Base-by-base conservation (phyloP, 2,113 vertebrate genomes). In the Apeltes quadracus region DNA sequence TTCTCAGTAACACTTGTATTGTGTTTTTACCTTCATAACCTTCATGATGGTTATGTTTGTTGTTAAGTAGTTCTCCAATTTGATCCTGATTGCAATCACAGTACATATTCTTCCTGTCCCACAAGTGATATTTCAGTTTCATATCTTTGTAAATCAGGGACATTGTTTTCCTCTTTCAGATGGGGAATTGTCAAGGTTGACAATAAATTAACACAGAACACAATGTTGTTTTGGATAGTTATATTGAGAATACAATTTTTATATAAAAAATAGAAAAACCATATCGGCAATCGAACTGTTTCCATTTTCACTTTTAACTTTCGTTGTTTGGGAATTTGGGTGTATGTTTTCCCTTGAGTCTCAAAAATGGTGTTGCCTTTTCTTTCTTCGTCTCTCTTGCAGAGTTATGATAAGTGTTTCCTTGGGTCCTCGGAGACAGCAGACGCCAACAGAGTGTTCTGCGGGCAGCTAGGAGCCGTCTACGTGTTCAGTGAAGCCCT, bases 341-440 rank as follows among this genome's bases (percentile, higher is more conserved):
- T 53, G 4, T 25, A 22, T 61, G 34, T 51, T 22, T 58, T 34
- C 14, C 25, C 64, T n/a, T 44, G n/a, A 43, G 20, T 66, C 23
- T n/a, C 25, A 51, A 66, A 76, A 81, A 53, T 50, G 22, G 57
- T 58, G 32, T 8, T n/a, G 3, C 55, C 53, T 51, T 27, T 70
- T 61, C 29, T 66, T 71, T 72, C 39, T 73, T 0, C 82, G 12
- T 81, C 44, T 51, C 13, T 70, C 61, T 75, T 71, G 39, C 88
- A 98, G 97, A 98, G 96, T 85, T 99, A 97, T 89, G 97, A 99
- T 92, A 98, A 98, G 93, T 98, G 97, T 92, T 99, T 98, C 92
- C 95, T 98, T 71, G 97, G 97, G 59, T 98, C 97, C 83, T 99
- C 97, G 15, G 97, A 99, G 93, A 98, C 96, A 56, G 97, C 96